These are phyloP conservation scores for Diadromus collaris DNA, from an alignment of 2,888 invertebrate genomes.

Conservation along the genomic window DNA sequence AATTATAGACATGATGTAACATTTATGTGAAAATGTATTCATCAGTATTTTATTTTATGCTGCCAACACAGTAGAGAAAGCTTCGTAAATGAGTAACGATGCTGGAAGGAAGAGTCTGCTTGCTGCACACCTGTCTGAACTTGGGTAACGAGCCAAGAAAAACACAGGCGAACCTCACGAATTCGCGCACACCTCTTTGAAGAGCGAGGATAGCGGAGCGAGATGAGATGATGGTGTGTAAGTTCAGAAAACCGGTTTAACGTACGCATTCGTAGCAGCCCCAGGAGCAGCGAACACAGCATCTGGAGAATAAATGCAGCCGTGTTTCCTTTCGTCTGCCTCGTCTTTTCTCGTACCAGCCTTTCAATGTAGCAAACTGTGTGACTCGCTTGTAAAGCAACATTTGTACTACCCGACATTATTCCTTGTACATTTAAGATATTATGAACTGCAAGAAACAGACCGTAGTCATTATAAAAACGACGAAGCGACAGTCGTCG, in stretches of 20 bases:
- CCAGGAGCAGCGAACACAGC: conserved; percentile 32
- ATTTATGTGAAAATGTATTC: neutral
- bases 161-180: conserved; percentile 71
- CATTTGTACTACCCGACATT: conserved; percentile 40
- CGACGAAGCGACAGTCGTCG: conserved; percentile 4
- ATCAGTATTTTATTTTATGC: conserved; percentile 13
- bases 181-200: conserved; percentile 67
- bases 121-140: conserved; percentile 74
- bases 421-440: conserved; percentile 33
- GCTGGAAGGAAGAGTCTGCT: conserved; percentile 9
- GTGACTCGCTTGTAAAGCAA: conserved; percentile 32
- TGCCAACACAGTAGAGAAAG: conserved; percentile 29
- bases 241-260: conserved; percentile 65
- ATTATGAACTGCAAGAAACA: conserved; percentile 24
- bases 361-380: conserved; percentile 29
- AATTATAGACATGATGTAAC: neutral
- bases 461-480: conserved; percentile 16
- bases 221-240: conserved; percentile 52
- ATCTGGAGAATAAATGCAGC: conserved; percentile 61
- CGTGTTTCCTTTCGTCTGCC: conserved; percentile 60
- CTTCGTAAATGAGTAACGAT: conserved; percentile 11
- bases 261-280: conserved; percentile 50
- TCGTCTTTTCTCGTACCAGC: conserved; percentile 38
- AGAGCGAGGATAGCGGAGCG: conserved; percentile 41
- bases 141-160: conserved; percentile 74